Evolutionary conservation across 2,113 vertebrate species (phyloP), one percentile per base, ranked within the genome.

Genomic region (Marcusenius ussheri): DNA sequence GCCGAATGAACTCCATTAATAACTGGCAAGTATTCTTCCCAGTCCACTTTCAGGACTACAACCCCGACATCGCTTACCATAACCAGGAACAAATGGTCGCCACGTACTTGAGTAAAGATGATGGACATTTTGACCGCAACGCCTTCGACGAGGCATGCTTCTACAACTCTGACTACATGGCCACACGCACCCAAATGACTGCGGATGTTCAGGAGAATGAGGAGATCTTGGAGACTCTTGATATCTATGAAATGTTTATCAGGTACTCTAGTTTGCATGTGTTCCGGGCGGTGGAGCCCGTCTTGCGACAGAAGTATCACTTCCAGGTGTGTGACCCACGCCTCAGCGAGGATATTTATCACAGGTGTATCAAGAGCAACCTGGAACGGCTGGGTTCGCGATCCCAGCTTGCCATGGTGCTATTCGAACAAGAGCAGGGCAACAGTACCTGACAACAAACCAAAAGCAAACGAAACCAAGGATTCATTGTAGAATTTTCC

Each of bases 21-120:
- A 98, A 97, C 94, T 98, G 98, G 97, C 98, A 99, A 93, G 97
- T 98, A 49, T 99, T 99, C 94, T 99, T 99, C 88, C 98, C 98
- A 51, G 95, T 99, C 93, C 98, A 99, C 90, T 99, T 99, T 93
- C 98, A 99, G 95, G 97, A 98, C 92, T 99, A 97, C 95, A 97
- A 98, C 90, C 97, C 97, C 0, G 94, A 96, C 0, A 96, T 99
- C 15, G 97, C 97, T 13, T 97, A 95, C 93, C 97, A 91, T 92
- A 96, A 96, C 93, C 96, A 97, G 94, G 92, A 94, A 89, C 93
- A 88, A 47, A 97, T 97, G 0, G 88, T 95, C 56, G 93, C 94
- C 0, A 87, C 95, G 0, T 98, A 99, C 88, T 94, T 99, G 90
- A 91, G 97, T 77, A 97, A 96, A 0, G 98, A 99, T 0, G 96